phyloP scores from a whole-genome alignment of 2,888 invertebrate genomes.

The Diarsia brunnea region DNA sequence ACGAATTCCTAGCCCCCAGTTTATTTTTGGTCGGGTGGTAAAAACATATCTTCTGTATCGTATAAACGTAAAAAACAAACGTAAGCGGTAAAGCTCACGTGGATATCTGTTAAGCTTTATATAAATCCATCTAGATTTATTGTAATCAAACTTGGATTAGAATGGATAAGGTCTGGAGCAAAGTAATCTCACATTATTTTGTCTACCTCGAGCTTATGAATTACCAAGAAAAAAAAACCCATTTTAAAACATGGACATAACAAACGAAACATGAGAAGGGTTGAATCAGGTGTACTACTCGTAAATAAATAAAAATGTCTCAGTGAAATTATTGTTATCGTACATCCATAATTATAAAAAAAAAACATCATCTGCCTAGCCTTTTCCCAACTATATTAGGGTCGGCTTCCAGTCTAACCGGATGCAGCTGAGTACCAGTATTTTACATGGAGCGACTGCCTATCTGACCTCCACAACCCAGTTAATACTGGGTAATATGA shows the following conservation, averaged over 20 bases:
- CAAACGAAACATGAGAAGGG: slow-evolving; percentile 9
- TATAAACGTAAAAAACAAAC: neutral
- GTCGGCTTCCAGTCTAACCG: no score
- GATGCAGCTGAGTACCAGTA: no score
- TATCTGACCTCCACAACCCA: no score
- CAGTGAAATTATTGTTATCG: neutral
- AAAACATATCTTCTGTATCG: neutral
- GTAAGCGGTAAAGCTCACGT: no score
- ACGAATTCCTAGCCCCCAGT: neutral
- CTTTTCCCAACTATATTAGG: no score
- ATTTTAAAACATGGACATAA: slow-evolving; percentile 1
- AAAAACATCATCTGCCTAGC: no score
- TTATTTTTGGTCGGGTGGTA: neutral
- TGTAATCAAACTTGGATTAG: slow-evolving; percentile 11
- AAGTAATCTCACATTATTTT: slow-evolving; percentile 7
- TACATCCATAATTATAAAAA: neutral
- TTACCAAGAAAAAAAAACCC: slow-evolving; percentile 10
- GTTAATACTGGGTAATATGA: no score
- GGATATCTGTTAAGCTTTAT: neutral
- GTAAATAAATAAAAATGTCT: neutral
- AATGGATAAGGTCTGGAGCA: slow-evolving; percentile 1
- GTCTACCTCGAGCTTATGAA: neutral
- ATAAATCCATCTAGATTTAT: neutral
- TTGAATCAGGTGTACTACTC: slow-evolving; percentile 18
- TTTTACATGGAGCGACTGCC: no score